These are phyloP conservation scores for Anguilla anguilla DNA, from an alignment of 2,797 vertebrate species.

Conservation along the genomic window DNA sequence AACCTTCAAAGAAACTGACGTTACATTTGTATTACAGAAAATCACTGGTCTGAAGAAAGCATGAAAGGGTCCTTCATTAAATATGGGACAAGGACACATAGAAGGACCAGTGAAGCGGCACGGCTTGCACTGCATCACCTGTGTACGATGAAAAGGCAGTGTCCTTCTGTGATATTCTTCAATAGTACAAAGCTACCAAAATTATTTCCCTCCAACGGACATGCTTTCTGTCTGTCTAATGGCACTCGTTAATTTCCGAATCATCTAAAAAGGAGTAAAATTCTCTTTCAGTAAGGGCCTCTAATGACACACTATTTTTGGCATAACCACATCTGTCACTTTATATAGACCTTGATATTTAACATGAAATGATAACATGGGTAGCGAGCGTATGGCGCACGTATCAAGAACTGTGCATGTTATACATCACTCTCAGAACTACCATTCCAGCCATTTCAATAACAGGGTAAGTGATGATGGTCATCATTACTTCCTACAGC, in stretches of 20 bases:
- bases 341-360: slow-evolving; percentile 13
- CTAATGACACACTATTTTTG: slow-evolving; percentile 19
- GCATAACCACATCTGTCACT: slow-evolving; percentile 16
- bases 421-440: slow-evolving; percentile 33
- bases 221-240: slow-evolving; percentile 31
- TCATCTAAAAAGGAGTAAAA: slow-evolving; percentile 17
- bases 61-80: slow-evolving; percentile 21
- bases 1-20: not conserved
- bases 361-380: slow-evolving; percentile 28
- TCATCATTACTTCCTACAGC: slow-evolving; percentile 33
- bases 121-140: slow-evolving; percentile 14
- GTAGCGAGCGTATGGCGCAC: slow-evolving; percentile 5
- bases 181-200: slow-evolving; percentile 23
- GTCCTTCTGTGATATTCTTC: slow-evolving; percentile 17
- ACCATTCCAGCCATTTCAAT: slow-evolving; percentile 10
- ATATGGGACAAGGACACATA: slow-evolving; percentile 1
- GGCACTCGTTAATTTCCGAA: slow-evolving; percentile 27
- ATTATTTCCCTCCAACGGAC: slow-evolving; percentile 33
- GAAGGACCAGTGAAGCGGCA: slow-evolving; percentile 22
- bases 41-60: slow-evolving; percentile 3
- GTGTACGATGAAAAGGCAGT: slow-evolving; percentile 18
- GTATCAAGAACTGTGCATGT: slow-evolving; percentile 24
- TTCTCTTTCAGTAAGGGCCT: slow-evolving; percentile 28
- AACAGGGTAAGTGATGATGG: slow-evolving; percentile 28
- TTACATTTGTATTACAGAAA: slow-evolving; percentile 15